Evolutionary conservation across 2,797 vertebrate species (phyloP), one percentile per base, ranked within the genome.

Genomic region (Cossypha dichroa): DNA sequence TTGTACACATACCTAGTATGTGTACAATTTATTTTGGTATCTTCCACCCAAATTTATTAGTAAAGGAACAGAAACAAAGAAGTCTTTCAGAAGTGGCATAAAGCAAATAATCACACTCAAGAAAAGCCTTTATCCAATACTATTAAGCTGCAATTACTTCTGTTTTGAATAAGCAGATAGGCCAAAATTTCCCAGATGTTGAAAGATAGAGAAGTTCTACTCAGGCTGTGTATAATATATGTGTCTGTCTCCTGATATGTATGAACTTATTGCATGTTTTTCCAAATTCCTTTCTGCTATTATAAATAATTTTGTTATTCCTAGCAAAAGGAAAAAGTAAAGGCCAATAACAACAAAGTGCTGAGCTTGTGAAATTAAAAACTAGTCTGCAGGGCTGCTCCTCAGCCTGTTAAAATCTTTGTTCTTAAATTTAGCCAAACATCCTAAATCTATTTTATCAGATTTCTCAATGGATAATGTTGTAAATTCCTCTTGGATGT

Each of bases 301-400:
- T 89, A 81, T 63, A 92, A 95, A 91, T 86, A 92, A 88, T 96
- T 72, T 74, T 96, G 58, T 84, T 93, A 56, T 93, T 94, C 85
- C 38, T 77, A 75, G 38, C 68, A 87, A 73, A 84, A 81, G 58
- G 69, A 91, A 92, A 91, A 95, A 36, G 40, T 81, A 86, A 78
- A 84, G 14, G 59, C 52, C 83, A 92, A 91, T 29, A 84, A 94
- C 82, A 94, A 91, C 33, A 77, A 19, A 63, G 49, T 69, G 15
- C 40, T 85, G 75, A 93, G n/a, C n/a, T 69, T 1, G 0, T 82
- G 82, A 91, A 90, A 82, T 51, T 51, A 76, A 82, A 94, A 90
- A 9, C 66, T 54, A 14, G 21, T 26, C 5, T 1, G 10, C 49
- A 29, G 38, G 15, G 11, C 22, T 76, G 23, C 8, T 91, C 7